phyloP scores from a whole-genome alignment of 2,797 vertebrate genomes.

The Gouania willdenowi region DNA sequence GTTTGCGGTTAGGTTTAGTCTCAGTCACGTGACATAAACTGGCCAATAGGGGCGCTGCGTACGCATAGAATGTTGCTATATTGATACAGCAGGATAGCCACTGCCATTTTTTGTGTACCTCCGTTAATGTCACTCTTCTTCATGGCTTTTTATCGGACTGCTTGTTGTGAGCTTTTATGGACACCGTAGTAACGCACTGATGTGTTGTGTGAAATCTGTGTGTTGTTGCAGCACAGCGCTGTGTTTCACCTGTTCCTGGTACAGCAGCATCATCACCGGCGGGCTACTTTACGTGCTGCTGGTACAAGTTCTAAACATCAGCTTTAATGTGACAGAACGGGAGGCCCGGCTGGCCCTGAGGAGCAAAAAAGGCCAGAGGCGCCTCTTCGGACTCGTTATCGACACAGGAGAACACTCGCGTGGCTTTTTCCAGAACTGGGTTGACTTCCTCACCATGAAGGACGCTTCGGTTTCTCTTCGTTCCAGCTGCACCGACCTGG shows the following conservation, averaged over 20 bases:
- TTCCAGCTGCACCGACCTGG: slow-evolving; percentile 54
- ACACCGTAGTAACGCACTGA: too few relatives aligned
- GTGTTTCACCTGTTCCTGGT: slow-evolving; percentile 95
- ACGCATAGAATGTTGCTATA: too few relatives aligned
- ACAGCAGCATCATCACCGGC: slow-evolving; percentile 85
- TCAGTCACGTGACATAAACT: too few relatives aligned
- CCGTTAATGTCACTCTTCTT: too few relatives aligned
- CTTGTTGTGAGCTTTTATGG: too few relatives aligned
- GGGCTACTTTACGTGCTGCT: slow-evolving; percentile 88
- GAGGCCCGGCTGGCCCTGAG: slow-evolving; percentile 88
- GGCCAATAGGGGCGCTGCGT: too few relatives aligned
- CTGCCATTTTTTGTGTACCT: too few relatives aligned
- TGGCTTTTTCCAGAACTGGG: slow-evolving; percentile 89
- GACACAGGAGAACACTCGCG: slow-evolving; percentile 83
- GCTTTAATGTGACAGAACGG: slow-evolving; percentile 92
- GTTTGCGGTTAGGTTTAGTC: too few relatives aligned
- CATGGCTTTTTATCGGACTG: too few relatives aligned
- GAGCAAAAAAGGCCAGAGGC: slow-evolving; percentile 79
- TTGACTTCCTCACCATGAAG: slow-evolving; percentile 85
- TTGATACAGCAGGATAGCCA: too few relatives aligned
- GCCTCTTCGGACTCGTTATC: slow-evolving; percentile 83
- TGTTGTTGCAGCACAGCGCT: slow-evolving; percentile 81
- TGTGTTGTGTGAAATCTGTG: too few relatives aligned
- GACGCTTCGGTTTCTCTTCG: slow-evolving; percentile 25
- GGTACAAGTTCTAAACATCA: slow-evolving; percentile 90